phyloP scores from a whole-genome alignment of 2,797 vertebrate genomes.

The Sciurus vulgaris region DNA sequence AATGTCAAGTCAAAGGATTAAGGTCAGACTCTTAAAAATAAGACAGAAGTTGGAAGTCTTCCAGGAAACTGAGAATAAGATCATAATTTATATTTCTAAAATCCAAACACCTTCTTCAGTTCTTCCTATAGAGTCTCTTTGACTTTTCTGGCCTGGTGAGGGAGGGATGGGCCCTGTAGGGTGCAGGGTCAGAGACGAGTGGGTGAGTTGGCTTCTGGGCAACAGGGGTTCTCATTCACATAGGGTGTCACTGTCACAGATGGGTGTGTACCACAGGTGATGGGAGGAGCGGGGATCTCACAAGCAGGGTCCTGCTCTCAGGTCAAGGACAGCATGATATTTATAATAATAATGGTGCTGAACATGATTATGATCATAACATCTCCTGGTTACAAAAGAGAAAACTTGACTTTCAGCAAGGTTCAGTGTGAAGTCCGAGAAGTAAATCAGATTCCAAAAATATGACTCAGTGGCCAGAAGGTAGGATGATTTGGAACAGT shows the following conservation, averaged over 20 bases:
- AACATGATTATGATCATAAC: not conserved
- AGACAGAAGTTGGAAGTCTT: conserved; percentile 5
- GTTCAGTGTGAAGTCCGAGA: not conserved
- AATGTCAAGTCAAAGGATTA: not conserved
- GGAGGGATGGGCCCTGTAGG: not conserved
- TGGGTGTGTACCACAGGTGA: not conserved
- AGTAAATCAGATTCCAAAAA: conserved; percentile 23
- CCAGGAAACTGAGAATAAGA: not conserved
- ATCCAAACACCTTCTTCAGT: not conserved
- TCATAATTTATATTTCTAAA: conserved; percentile 34
- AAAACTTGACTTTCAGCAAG: not conserved
- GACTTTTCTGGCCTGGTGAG: not conserved
- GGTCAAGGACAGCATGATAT: not conserved
- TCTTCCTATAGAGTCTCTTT: not conserved
- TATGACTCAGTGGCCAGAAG: not conserved
- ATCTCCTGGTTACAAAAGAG: not conserved
- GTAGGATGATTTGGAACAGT: not conserved
- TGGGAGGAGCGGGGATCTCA: not conserved
- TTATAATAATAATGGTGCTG: not conserved
- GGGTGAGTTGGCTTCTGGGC: not conserved
- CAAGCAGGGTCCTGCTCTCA: not conserved
- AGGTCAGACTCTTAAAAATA: conserved; percentile 45
- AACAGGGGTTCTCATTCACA: not conserved
- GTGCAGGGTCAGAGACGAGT: not conserved
- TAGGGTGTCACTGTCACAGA: not conserved